Conservation (phyloP, 2,113 vertebrate genomes). For the Tragelaphus buxtoni region DNA sequence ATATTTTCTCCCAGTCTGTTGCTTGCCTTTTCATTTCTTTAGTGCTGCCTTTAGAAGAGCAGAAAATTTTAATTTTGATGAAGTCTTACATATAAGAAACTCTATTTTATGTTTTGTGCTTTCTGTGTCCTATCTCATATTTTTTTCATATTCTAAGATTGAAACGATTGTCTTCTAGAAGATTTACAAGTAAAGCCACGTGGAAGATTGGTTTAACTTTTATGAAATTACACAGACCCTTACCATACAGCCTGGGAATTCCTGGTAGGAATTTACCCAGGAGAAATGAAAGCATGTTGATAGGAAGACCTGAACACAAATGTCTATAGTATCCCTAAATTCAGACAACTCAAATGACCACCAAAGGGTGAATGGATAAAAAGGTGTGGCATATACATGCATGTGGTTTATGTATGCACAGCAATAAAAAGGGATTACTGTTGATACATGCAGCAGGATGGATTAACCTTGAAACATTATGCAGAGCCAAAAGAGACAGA, state of each 20-base stretch:
- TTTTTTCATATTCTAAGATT: background rate
- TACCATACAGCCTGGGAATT: background rate
- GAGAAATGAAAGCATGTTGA: background rate
- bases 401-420: background rate
- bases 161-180: background rate
- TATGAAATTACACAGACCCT: background rate
- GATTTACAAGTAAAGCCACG: background rate
- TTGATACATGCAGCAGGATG: background rate
- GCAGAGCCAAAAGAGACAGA: background rate
- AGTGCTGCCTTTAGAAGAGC: constrained; percentile 16
- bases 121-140: background rate
- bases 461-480: background rate
- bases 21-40: constrained; percentile 49
- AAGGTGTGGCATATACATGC: background rate
- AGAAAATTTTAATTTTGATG: constrained; percentile 13
- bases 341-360: background rate
- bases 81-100: background rate
- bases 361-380: background rate
- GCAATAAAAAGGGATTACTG: background rate
- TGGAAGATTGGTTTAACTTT: background rate
- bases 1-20: constrained; percentile 51
- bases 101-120: constrained; percentile 9
- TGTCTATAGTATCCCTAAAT: background rate
- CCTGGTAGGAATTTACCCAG: background rate
- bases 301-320: background rate